These are phyloP conservation scores for Eilema griseolum DNA, from an alignment of 2,888 invertebrate genomes.

Conservation along the genomic window DNA sequence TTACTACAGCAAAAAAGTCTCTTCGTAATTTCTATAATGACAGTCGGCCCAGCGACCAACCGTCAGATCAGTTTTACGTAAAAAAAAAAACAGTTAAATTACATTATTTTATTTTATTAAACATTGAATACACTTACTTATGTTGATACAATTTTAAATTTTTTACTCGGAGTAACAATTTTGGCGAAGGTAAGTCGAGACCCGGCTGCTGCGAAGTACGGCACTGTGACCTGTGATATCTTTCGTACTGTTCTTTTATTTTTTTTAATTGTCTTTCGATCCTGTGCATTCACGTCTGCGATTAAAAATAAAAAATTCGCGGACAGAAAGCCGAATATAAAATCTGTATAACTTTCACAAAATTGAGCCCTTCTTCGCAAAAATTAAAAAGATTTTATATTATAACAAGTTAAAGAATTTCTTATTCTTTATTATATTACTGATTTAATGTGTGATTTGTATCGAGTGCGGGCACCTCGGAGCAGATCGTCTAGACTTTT, in stretches of 20 bases:
- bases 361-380: conserved; percentile 74
- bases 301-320: conserved; percentile 39
- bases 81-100: conserved; percentile 75
- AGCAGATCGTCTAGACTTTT: conserved; percentile 51
- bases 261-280: conserved; percentile 38
- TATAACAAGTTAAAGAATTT: conserved; percentile 40
- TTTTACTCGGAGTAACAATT: conserved; percentile 71
- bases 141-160: conserved; percentile 62
- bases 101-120: conserved; percentile 66
- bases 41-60: conserved; percentile 54
- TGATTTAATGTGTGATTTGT: conserved; percentile 27
- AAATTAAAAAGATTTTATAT: conserved; percentile 69
- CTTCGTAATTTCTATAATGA: conserved; percentile 72
- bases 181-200: conserved; percentile 55
- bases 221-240: conserved; percentile 21
- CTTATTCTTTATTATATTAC: conserved; percentile 11
- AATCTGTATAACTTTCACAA: conserved; percentile 66
- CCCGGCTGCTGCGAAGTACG: conserved; percentile 35
- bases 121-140: conserved; percentile 77
- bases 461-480: conserved; percentile 50
- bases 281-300: conserved; percentile 52
- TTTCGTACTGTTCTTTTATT: conserved; percentile 16
- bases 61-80: conserved; percentile 58
- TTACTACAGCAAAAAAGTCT: conserved; percentile 70
- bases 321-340: conserved; percentile 63